phyloP scores from a whole-genome alignment of 30 jellyfish, hydroid and myxozoan species.

The Clytia hemisphaerica region DNA sequence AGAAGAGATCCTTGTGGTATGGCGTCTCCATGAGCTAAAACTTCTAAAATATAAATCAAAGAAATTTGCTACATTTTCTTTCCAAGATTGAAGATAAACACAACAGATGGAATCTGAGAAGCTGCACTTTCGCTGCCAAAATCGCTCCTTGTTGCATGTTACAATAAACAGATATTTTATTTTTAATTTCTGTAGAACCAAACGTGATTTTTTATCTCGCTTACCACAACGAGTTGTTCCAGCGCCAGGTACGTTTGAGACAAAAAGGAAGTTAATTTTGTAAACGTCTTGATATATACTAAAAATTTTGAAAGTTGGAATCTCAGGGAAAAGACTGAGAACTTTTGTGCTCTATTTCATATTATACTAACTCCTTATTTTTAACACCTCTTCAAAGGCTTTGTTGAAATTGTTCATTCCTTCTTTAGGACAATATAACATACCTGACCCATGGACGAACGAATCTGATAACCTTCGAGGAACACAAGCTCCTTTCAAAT shows the following conservation, averaged over 20 bases:
- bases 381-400: neutral
- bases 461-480: slow-evolving; percentile 42
- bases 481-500: slow-evolving; percentile 71
- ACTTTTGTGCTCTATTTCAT: too few species aligned
- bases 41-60: neutral
- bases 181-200: slow-evolving; percentile 39
- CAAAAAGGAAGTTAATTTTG: too few species aligned
- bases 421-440: slow-evolving; percentile 55
- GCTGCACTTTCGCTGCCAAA: too few species aligned
- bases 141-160: too few species aligned
- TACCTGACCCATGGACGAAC: slow-evolving; percentile 26
- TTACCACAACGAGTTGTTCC: slow-evolving; percentile 28
- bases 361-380: too few species aligned
- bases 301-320: too few species aligned
- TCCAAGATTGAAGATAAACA: neutral
- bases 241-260: slow-evolving; percentile 79
- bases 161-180: too few species aligned
- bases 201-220: slow-evolving; percentile 44
- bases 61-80: neutral
- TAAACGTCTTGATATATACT: too few species aligned
- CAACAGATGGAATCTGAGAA: neutral
- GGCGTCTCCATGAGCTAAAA: neutral
- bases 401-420: neutral
- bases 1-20: too few species aligned
- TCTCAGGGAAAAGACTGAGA: too few species aligned